Base-by-base conservation (phyloP, 2,888 invertebrate genomes). In the Nephrocerus scutellatus region DNA sequence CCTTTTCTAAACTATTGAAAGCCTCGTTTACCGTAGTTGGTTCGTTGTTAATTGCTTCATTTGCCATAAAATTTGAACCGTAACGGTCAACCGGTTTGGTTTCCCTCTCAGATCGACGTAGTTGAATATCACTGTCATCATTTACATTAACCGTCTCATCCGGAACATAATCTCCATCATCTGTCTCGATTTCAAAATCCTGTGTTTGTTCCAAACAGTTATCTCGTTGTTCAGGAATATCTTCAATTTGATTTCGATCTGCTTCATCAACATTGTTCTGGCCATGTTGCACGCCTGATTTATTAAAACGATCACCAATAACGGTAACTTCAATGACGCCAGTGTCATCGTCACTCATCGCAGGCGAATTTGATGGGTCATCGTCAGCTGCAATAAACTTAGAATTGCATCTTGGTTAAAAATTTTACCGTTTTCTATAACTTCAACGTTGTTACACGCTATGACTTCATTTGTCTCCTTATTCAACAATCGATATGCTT, bases 401-500 rank as follows among this genome's bases (percentile, higher is more conserved):
- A n/a, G n/a, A n/a, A n/a, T n/a, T n/a, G n/a, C n/a, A n/a, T n/a
- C n/a, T n/a, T n/a, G n/a, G n/a, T n/a, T n/a, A n/a, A n/a, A n/a
- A n/a, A n/a, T n/a, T n/a, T n/a, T n/a, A 28, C 28, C 14, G 8
- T 2, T 8, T 21, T 37, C 37, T 9, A 22, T 21, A 21, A 37
- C 29, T 12, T 20, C 22, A 2, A 37, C 30, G 22, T 30, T 30
- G 9, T 30, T 10, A 16, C 28, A 19, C 6, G 10, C 18, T 4
- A 21, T 10, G 7, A 37, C 22, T 21, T 21, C 20, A 7, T 22
- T 30, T 12, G 37, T 23, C 10, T 7, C 21, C 9, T 10, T 6
- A 23, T 30, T 15, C 13, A 16, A 24, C 9, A 38, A 12, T 4
- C 38, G 23, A 38, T 31, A 38, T 5, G 25, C 25, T 12, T 31